phyloP scores from a whole-genome alignment of 2,113 vertebrate genomes.

The Gulo gulo region DNA sequence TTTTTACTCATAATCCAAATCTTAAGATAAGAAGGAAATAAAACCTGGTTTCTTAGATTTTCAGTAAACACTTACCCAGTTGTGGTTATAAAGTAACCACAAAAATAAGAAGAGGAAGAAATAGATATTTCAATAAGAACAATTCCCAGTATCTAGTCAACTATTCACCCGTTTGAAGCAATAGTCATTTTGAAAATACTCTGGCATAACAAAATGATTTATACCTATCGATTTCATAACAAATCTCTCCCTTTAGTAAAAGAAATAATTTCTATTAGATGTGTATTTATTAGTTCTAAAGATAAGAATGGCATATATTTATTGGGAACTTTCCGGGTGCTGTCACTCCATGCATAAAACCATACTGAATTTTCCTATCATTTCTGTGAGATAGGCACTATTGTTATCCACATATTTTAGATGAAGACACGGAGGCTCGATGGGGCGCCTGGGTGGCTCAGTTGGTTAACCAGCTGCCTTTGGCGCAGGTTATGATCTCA shows the following conservation, averaged over 20 bases:
- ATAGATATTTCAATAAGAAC: neutral
- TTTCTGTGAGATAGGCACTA: neutral
- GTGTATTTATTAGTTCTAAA: neutral
- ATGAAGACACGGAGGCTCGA: neutral
- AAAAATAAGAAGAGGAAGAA: neutral
- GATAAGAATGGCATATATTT: conserved; percentile 4
- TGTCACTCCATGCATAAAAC: neutral
- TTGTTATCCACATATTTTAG: neutral
- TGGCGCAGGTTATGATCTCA: too few species aligned
- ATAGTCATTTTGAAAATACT: neutral
- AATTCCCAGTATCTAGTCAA: neutral
- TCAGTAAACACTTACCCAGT: neutral
- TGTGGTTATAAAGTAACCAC: neutral
- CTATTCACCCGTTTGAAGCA: neutral
- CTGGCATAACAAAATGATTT: neutral
- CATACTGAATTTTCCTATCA: neutral
- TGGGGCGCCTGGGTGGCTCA: too few species aligned
- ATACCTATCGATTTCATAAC: neutral
- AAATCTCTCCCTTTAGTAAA: neutral
- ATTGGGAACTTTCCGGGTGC: neutral
- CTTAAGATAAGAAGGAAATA: conserved; percentile 5
- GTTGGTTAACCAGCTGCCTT: too few species aligned
- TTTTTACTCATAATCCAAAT: conserved; percentile 37
- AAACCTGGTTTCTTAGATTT: neutral
- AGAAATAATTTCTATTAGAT: neutral